Base-by-base conservation (phyloP, 1,140 invertebrate species). In the Probaryconus sp. region DNA sequence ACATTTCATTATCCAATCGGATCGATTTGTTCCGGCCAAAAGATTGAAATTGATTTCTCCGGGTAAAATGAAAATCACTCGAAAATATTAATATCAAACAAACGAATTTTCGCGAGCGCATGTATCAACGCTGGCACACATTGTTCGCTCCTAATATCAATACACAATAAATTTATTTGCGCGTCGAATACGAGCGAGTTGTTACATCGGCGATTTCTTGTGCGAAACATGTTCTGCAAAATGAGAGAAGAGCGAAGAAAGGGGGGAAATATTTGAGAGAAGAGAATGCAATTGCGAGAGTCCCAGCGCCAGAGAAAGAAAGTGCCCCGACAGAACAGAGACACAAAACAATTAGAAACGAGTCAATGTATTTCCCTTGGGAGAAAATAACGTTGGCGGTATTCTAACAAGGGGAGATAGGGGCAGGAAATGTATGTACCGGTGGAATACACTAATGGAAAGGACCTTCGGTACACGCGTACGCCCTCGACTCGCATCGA, bases 291-390 rank as follows among this genome's bases (percentile, higher is more conserved):
- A 24, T 40, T 28, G 58, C 21, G 16, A 16, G 50, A 47, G 30
- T n/a, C n/a, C 37, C 5, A 43, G 18, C 18, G 35, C 24, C 24
- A 18, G 35, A 2, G n/a, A 2, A 37, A 45, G 33, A 60, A 17
- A 11, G 50, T 6, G 1, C n/a, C 2, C 42, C 43, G 58, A 43
- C 31, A 40, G 56, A 61, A 69, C 28, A 51, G 55, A 74, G 78
- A 76, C 48, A 56, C 47, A 76, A 79, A 79, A 82, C 76, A 81
- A 81, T 84, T 83, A 83, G 79, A 79, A 71, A 67, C 75, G 60
- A 81, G 78, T 76, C 76, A 70, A 77, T 79, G 76, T 79, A 80
- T 84, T 83, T 82, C 78, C 77, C 75, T 56, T 28, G 76, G 77
- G 78, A 64, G 78, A 75, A 80, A 78, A 81, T 77, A 68, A 35